Percentiles rank a stretch among this genome's conserved stretches.
Evolutionary conservation across 2,113 vertebrate species (phyloP).

Genomic region (Apaloderma vittatum): DNA sequence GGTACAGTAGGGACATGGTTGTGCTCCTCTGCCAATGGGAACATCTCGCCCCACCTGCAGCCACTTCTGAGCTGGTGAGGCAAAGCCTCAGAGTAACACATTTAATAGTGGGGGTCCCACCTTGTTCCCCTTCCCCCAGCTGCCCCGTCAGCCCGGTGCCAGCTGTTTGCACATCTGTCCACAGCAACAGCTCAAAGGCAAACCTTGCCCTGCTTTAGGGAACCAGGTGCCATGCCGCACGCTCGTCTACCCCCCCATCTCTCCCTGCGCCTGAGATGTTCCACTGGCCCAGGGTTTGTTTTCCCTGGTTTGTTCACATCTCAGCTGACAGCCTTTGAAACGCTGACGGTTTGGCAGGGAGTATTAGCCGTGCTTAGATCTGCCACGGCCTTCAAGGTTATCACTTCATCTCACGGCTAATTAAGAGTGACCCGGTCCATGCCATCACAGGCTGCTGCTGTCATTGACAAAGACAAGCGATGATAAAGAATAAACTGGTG

Average conservation of each 20-base stretch:
- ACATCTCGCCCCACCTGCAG: not conserved
- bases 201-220: not conserved
- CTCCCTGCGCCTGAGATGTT: not conserved
- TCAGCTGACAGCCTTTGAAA: not conserved
- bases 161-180: not conserved
- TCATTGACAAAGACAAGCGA: not conserved
- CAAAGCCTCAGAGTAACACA: not conserved
- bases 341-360: rapidly evolving
- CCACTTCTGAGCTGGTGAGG: not conserved
- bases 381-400: not conserved
- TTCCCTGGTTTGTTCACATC: not conserved
- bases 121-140: not conserved
- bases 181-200: not conserved
- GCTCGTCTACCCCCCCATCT: not conserved
- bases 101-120: not conserved
- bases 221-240: rapidly evolving
- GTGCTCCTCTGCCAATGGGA: not conserved
- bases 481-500: not conserved
- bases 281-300: not conserved
- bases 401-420: not conserved
- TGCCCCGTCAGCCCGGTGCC: rapidly evolving
- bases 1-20: too few species aligned
- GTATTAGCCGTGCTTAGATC: not conserved
- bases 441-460: not conserved
- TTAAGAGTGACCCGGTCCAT: not conserved